These are phyloP conservation scores for Dynastes maya DNA, from an alignment of 2,888 invertebrate species.

Conservation along the genomic window DNA sequence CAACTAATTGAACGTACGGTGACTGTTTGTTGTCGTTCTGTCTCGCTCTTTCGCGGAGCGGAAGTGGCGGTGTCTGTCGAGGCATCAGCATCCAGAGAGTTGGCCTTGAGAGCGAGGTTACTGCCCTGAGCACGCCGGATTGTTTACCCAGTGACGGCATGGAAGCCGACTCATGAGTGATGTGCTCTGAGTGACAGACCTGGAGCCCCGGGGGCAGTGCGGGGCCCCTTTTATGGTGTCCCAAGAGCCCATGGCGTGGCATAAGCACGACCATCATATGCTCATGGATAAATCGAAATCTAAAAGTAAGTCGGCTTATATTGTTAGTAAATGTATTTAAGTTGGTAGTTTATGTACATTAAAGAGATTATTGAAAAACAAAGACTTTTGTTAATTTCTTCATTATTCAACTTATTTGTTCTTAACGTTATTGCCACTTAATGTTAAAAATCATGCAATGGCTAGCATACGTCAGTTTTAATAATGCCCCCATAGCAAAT, in stretches of 20 bases:
- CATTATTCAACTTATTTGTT: too few relatives aligned
- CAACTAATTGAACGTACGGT: constrained; percentile 47
- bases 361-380: too few relatives aligned
- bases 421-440: too few relatives aligned
- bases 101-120: constrained; percentile 70
- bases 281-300: constrained; percentile 82
- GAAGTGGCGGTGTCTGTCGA: constrained; percentile 65
- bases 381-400: too few relatives aligned
- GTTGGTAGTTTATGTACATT: too few relatives aligned
- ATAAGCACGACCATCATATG: constrained; percentile 83
- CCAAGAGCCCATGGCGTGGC: constrained; percentile 80
- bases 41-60: constrained; percentile 66
- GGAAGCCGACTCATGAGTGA: constrained; percentile 59
- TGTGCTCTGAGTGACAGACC: constrained; percentile 68
- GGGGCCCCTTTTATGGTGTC: constrained; percentile 64
- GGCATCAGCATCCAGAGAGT: constrained; percentile 65
- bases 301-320: constrained; percentile 75
- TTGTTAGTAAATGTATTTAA: background rate
- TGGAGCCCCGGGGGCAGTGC: constrained; percentile 76
- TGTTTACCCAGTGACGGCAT: constrained; percentile 70
- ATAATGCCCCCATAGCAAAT: too few relatives aligned
- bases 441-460: too few relatives aligned
- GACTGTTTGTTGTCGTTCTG: constrained; percentile 65
- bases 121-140: constrained; percentile 70
- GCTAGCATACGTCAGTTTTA: too few relatives aligned